Percentiles rank a stretch among this genome's conserved stretches.
phyloP scores from a whole-genome alignment of 2,797 vertebrate genomes.

The Lycodopsis pacificus region DNA sequence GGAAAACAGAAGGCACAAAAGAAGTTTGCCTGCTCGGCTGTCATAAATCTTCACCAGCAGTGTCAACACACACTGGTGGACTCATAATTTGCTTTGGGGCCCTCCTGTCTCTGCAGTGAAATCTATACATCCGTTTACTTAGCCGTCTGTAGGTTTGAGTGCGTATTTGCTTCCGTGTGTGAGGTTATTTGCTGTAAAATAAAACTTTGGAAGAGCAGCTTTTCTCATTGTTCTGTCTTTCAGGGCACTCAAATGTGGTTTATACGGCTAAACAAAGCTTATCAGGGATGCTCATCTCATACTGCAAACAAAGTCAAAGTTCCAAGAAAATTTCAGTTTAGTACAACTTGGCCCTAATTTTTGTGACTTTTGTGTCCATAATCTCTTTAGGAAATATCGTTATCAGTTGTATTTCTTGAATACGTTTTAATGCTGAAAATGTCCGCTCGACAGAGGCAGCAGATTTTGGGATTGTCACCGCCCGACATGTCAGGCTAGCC shows the following conservation, averaged over 20 bases:
- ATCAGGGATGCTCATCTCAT: neutral
- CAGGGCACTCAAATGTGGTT: constrained; percentile 5
- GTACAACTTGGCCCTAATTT: neutral
- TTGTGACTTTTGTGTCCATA: neutral
- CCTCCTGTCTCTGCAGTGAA: constrained; percentile 22
- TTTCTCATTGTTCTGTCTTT: constrained; percentile 16
- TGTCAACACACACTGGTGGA: too few relatives aligned
- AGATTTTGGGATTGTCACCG: too few relatives aligned
- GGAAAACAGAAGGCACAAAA: too few relatives aligned
- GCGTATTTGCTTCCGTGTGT: neutral
- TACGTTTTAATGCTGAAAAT: too few relatives aligned
- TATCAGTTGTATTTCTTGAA: too few relatives aligned
- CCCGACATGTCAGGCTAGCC: too few relatives aligned
- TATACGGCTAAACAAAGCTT: constrained; percentile 17
- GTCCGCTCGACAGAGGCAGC: too few relatives aligned
- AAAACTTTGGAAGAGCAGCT: neutral
- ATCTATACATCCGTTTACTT: constrained; percentile 15
- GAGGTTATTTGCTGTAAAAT: constrained; percentile 17
- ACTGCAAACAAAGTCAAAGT: constrained; percentile 16
- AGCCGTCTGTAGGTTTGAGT: constrained; percentile 15
- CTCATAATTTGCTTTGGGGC: too few relatives aligned
- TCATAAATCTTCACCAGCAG: too few relatives aligned
- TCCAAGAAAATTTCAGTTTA: neutral
- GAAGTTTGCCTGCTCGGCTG: too few relatives aligned
- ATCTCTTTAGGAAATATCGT: neutral